Conservation (phyloP, 1,140 invertebrate genomes). For the Bombyx mandarina region DNA sequence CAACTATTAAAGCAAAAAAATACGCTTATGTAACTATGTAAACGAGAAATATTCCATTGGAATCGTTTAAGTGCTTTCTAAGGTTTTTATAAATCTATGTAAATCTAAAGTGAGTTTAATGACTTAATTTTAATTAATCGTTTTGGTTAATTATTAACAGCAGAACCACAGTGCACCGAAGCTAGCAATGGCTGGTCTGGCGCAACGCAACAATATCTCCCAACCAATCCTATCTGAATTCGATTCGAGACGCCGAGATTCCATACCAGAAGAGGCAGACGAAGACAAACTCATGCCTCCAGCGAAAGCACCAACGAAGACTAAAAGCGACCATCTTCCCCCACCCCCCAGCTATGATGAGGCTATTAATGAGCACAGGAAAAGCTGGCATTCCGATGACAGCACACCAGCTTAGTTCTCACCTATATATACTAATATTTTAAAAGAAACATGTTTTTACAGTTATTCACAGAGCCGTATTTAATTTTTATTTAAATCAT, state of each 20-base stretch:
- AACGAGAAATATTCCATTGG: too few relatives aligned
- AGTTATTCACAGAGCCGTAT: too few relatives aligned
- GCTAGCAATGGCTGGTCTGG: slow-evolving; percentile 37
- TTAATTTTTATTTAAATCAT: too few relatives aligned
- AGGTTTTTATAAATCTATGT: too few relatives aligned
- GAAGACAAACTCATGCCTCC: slow-evolving; percentile 53
- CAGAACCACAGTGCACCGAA: slow-evolving; percentile 75
- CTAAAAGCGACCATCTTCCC: slow-evolving; percentile 42
- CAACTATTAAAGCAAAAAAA: too few relatives aligned
- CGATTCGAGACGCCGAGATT: slow-evolving; percentile 63
- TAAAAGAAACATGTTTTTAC: too few relatives aligned
- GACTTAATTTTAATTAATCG: too few relatives aligned
- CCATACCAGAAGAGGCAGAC: slow-evolving; percentile 67
- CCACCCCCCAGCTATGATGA: slow-evolving; percentile 55
- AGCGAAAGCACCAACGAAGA: slow-evolving; percentile 44
- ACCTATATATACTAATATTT: too few relatives aligned
- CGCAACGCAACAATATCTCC: slow-evolving; percentile 73
- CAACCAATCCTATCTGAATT: slow-evolving; percentile 69
- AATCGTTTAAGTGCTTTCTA: too few relatives aligned
- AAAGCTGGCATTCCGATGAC: slow-evolving; percentile 71
- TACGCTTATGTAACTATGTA: too few relatives aligned
- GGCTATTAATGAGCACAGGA: slow-evolving; percentile 50
- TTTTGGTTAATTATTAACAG: slow-evolving; percentile 26
- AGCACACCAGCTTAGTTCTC: slow-evolving; percentile 53
- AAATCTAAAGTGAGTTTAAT: too few relatives aligned